Conservation (phyloP, 2,113 vertebrate species). For the Lophura nycthemera region DNA sequence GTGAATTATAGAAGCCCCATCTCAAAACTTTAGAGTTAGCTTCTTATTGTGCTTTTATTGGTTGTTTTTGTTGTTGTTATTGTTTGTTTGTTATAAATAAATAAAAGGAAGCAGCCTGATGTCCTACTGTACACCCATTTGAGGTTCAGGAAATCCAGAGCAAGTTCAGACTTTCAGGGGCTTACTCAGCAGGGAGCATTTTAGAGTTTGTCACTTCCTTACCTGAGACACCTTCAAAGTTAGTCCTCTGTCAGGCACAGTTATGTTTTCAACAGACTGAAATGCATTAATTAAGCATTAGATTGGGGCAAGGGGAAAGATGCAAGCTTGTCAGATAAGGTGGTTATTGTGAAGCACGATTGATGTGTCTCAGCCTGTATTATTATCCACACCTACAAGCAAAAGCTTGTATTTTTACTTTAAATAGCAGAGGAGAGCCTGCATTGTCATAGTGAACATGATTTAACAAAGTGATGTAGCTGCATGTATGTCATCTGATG, state of each 20-base stretch:
- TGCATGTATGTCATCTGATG: neutral
- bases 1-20: neutral
- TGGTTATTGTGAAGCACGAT: constrained; percentile 6
- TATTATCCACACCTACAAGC: constrained; percentile 12
- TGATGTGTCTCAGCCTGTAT: neutral
- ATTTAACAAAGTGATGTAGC: neutral
- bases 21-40: neutral
- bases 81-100: neutral
- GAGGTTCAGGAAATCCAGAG: neutral
- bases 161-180: neutral
- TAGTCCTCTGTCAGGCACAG: neutral
- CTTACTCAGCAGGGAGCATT: neutral
- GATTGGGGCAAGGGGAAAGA: neutral
- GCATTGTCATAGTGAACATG: neutral
- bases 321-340: neutral
- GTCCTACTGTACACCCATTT: neutral
- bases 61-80: neutral
- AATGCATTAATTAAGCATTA: constrained; percentile 5
- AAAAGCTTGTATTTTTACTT: constrained; percentile 16
- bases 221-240: neutral
- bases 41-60: neutral
- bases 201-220: neutral
- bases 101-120: neutral
- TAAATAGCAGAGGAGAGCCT: constrained; percentile 28
- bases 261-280: neutral